Percentiles rank a stretch among this genome's conserved stretches.
Evolutionary conservation across 2,797 vertebrate genomes (phyloP).

Genomic region (Lagorchestes hirsutus): DNA sequence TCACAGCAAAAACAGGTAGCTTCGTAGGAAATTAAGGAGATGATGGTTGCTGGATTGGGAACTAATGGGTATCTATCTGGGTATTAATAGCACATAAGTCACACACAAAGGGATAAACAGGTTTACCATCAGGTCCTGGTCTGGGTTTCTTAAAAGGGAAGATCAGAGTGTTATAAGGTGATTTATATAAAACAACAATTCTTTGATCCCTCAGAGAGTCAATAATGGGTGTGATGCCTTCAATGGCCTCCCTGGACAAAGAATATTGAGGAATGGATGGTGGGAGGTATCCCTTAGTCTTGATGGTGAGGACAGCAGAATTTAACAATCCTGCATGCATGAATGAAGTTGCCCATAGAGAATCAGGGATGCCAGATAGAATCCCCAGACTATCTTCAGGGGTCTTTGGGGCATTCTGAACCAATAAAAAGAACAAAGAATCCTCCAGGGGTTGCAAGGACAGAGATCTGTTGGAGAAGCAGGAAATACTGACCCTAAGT

Average conservation of each 20-base stretch:
- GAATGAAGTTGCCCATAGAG: neutral
- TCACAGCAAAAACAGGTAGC: no score
- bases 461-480: neutral
- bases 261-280: neutral
- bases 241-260: neutral
- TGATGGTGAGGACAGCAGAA: neutral
- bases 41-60: neutral
- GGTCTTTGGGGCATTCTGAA: no score
- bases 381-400: no score
- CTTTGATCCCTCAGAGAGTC: no score
- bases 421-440: no score
- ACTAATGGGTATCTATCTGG: neutral
- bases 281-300: neutral
- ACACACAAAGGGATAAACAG: neutral
- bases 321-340: neutral
- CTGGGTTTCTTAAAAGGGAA: neutral
- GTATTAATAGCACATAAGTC: neutral
- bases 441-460: neutral
- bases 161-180: neutral
- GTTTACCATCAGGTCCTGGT: neutral
- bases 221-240: neutral
- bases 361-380: neutral
- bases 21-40: neutral
- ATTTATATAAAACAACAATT: neutral
- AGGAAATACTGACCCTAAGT: neutral